Evolutionary conservation across 2,888 invertebrate genomes (phyloP).

Genomic region (Platypus cylindrus): DNA sequence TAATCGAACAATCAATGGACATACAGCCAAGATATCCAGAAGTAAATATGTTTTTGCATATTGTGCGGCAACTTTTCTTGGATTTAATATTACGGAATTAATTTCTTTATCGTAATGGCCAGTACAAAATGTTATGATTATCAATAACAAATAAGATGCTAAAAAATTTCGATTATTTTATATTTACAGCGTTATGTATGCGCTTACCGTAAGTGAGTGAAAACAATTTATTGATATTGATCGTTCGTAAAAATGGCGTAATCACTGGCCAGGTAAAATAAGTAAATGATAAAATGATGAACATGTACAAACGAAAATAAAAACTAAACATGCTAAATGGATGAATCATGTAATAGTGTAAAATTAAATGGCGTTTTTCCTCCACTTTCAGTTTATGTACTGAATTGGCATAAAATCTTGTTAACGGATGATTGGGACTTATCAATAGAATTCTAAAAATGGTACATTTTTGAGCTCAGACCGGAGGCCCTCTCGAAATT

Average conservation of each 20-base stretch:
- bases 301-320: conserved; percentile 3
- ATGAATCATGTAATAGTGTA: conserved; percentile 9
- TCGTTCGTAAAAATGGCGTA: neutral
- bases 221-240: neutral
- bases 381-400: conserved; percentile 4
- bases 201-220: neutral
- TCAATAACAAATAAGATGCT: conserved; percentile 2
- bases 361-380: conserved; percentile 8
- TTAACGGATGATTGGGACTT: conserved; percentile 6
- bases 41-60: conserved; percentile 3
- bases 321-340: conserved; percentile 10
- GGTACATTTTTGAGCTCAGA: no score
- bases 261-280: conserved; percentile 1
- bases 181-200: neutral
- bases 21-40: neutral
- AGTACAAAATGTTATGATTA: conserved; percentile 5
- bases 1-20: neutral
- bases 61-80: neutral
- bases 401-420: conserved; percentile 6
- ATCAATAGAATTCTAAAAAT: conserved; percentile 9
- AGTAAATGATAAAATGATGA: neutral
- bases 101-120: conserved; percentile 1
- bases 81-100: neutral
- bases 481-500: neutral
- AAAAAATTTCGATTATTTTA: neutral